Base-by-base conservation (phyloP, 2,888 invertebrate genomes). In the Dimorphilus gyrociliatus region DNA sequence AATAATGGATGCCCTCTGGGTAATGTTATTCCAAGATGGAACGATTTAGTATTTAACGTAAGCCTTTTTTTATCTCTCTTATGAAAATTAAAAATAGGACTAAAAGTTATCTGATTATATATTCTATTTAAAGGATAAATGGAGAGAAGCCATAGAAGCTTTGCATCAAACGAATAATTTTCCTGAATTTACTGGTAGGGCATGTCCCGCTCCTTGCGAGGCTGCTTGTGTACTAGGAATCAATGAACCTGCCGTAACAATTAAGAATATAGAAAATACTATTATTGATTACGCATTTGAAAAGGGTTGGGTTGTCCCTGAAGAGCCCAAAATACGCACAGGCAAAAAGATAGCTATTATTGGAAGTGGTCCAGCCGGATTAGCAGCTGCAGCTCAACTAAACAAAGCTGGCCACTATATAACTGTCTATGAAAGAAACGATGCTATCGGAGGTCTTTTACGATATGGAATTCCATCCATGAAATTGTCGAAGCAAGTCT, bases 11-110 rank as follows among this genome's bases (percentile, higher is more conserved):
- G 94, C 57, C 94, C 94, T 1, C 72, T 97, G 23, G 92, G 92
- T 19, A 97, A 97, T 64, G 86, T 97, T 46, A 88, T 97, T 44
- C 97, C 97, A 31, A 90, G 90, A 67, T 97, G 92, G 90, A 97
- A 97, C 65, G 85, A 92, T 55, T 73, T 97, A 14, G 72, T 97
- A n/a, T 94, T 80, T 69, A 60, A 62, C 48, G 66, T 64, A 40
- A 38, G 45, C 32, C 7, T 3, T 19, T 27, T 34, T 17, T 15
- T 21, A 16, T 19, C 16, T 28, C n/a, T 4, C 4, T 8, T 30
- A 16, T 15, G 13, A 3, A 12, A 4, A 28, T 18, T 13, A 14
- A 13, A 6, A 31, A 4, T 4, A 5, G 2, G 6, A 5, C 3
- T 5, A n/a, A 5, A 16, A 1, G 7, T 29, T 29, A 6, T 19